Evolutionary conservation across 2,797 vertebrate genomes (phyloP).

Genomic region (Buceros bicornis): DNA sequence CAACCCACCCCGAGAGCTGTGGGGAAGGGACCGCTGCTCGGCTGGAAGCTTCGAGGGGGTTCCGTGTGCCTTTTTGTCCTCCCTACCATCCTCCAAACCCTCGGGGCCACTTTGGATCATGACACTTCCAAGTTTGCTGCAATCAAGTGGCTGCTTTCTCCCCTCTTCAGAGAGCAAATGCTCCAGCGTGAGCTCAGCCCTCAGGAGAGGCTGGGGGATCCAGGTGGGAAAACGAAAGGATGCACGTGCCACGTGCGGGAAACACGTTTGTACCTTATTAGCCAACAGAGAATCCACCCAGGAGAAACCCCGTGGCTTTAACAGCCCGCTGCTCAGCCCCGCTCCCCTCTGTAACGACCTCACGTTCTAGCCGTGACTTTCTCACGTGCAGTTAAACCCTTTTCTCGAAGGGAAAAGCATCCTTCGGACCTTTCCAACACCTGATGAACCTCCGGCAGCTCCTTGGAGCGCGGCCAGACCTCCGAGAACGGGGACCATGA

Average conservation of each 20-base stretch:
- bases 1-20: fast-evolving
- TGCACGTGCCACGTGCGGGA: fast-evolving
- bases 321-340: background rate
- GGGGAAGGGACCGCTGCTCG: fast-evolving
- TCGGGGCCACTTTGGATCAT: fast-evolving
- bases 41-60: background rate
- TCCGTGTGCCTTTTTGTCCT: background rate
- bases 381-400: background rate
- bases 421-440: background rate
- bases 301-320: background rate
- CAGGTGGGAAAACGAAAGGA: background rate
- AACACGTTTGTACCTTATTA: fast-evolving
- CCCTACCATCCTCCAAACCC: background rate
- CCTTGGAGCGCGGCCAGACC: fast-evolving
- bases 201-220: background rate
- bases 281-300: background rate
- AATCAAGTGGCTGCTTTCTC: background rate
- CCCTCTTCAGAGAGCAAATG: background rate
- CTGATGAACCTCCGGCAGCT: background rate
- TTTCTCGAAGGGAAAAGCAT: background rate
- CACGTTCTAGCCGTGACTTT: background rate
- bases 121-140: background rate
- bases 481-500: background rate
- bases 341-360: background rate
- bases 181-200: background rate